Base-by-base conservation (phyloP, 2,888 invertebrate species). In the Tiliacea citrago region DNA sequence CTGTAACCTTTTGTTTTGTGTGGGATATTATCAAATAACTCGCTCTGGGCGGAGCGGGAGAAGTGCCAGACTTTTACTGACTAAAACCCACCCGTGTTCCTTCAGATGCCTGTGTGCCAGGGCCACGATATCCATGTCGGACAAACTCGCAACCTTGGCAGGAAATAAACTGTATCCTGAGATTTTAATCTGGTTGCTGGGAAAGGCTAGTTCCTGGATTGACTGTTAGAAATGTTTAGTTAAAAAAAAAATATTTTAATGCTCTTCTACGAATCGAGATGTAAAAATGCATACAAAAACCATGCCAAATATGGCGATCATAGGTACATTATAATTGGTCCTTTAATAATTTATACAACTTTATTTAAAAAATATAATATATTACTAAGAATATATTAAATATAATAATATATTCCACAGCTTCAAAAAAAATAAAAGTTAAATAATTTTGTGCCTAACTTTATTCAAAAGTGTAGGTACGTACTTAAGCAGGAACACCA, bases 401-500 rank as follows among this genome's bases (percentile, higher is more conserved):
- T 12, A 18, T 2, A 60, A n/a, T 21, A 29, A 39, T 49, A 45
- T n/a, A 9, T 24, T 63, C 47, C 42, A 21, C 6, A 13, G n/a
- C 16, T 45, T 35, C 1, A 51, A 68, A 45, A 68, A 81, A 65
- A 1, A 66, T 47, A 72, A 71, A 68, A 35, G 57, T 35, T n/a
- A 29, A 57, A 76, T 79, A 68, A 67, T 83, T 73, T 79, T 57
- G 73, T 73, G 55, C 58, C 35, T 70, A 75, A 68, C 61, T 80
- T 85, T 79, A 80, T 82, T 81, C 69, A 81, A 77, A 86, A 80
- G 77, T 80, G 24, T 39, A 39, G 39, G 39, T 73, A 73, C 85
- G 75, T 74, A 77, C 75, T 73, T 77, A 77, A 72, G 65, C 8
- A 70, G 83, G 75, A 82, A 78, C 79, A 73, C 77, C 82, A 81